Conservation (phyloP, 2,888 invertebrate genomes). For the Eulithis prunata region DNA sequence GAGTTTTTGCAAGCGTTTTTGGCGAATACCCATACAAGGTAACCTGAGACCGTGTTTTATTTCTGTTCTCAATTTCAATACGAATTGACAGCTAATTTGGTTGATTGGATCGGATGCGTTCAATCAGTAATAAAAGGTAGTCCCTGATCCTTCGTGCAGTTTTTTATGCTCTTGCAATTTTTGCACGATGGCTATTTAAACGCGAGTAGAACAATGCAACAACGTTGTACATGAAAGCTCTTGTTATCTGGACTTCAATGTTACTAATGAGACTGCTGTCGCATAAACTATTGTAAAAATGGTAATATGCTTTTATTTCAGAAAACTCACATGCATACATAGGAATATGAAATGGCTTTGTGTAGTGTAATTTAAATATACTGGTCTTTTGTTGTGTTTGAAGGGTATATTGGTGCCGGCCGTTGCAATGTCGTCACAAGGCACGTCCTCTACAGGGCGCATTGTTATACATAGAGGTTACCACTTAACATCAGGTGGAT, state of each 20-base stretch:
- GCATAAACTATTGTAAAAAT: slow-evolving; percentile 13
- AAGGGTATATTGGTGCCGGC: too few species aligned
- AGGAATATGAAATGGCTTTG: background rate
- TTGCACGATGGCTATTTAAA: background rate
- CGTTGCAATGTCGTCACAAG: too few species aligned
- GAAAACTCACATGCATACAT: background rate
- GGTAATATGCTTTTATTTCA: slow-evolving; percentile 1
- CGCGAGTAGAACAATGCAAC: slow-evolving; percentile 9
- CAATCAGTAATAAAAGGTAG: slow-evolving; percentile 18
- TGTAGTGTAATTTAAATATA: background rate
- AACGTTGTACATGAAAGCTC: background rate
- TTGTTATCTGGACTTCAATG: slow-evolving; percentile 13
- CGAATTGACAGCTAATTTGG: slow-evolving; percentile 45
- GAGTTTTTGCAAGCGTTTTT: slow-evolving; percentile 71
- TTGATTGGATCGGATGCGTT: slow-evolving; percentile 40
- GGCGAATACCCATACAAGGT: slow-evolving; percentile 69
- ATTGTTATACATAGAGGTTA: too few species aligned
- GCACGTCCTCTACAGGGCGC: too few species aligned
- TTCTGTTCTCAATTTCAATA: slow-evolving; percentile 41
- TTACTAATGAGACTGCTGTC: slow-evolving; percentile 16
- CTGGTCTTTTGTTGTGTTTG: too few species aligned
- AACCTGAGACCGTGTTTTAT: slow-evolving; percentile 39
- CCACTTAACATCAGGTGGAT: too few species aligned
- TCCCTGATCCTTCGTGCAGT: slow-evolving; percentile 2
- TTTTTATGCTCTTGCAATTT: slow-evolving; percentile 14